A percentile compares a stretch with the other conserved stretches of the same genome.
Evolutionary conservation across 2,113 vertebrate genomes (phyloP).

Genomic region (Ariopsis seemanni): DNA sequence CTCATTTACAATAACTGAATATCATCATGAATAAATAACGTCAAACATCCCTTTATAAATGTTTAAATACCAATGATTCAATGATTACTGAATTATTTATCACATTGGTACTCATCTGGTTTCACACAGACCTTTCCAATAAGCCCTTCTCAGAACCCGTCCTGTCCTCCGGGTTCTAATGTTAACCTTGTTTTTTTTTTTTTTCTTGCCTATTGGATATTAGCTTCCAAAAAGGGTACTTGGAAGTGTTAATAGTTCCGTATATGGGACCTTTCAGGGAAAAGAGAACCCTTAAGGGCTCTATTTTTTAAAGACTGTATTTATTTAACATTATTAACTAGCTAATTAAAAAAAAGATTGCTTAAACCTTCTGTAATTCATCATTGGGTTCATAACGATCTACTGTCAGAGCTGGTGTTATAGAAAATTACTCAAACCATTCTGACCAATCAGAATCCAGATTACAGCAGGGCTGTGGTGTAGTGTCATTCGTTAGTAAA

Average conservation of each 20-base stretch:
- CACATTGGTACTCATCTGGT: background rate
- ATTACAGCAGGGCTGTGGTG: background rate
- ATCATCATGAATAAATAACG: background rate
- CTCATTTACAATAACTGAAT: background rate
- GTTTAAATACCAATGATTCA: background rate
- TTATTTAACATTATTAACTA: background rate
- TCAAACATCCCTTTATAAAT: background rate
- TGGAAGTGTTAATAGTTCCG: background rate
- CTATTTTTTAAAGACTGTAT: too few species aligned
- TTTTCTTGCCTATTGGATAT: background rate
- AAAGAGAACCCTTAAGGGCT: too few species aligned
- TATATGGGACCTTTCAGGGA: too few species aligned
- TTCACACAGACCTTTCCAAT: background rate
- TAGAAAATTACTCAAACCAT: background rate
- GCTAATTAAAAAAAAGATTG: background rate
- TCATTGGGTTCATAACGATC: background rate
- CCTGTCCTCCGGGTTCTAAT: too few species aligned
- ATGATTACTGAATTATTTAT: background rate
- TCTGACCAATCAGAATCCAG: background rate
- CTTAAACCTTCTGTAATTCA: background rate
- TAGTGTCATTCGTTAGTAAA: too few species aligned
- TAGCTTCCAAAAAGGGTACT: background rate
- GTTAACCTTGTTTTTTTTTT: background rate
- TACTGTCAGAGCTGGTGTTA: background rate
- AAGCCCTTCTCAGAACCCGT: too few species aligned